A percentile compares a stretch with the other conserved stretches of the same genome.
Evolutionary conservation across 1,140 invertebrate species (phyloP).

Genomic region (Apolygus lucorum): DNA sequence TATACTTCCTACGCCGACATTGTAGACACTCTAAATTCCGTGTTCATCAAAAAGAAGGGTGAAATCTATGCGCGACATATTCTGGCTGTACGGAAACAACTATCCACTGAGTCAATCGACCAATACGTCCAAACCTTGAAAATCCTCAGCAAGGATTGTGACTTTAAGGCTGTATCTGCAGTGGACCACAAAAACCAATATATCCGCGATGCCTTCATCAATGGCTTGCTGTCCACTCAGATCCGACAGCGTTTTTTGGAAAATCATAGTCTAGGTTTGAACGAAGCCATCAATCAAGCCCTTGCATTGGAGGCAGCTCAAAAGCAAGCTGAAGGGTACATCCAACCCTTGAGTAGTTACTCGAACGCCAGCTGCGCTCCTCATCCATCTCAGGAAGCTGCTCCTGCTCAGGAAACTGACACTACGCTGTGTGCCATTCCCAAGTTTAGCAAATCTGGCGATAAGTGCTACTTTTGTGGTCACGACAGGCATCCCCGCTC

Average conservation of each 20-base stretch:
- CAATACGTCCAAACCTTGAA: constrained; percentile 12
- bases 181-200: not conserved
- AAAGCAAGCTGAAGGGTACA: constrained; percentile 3
- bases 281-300: not conserved
- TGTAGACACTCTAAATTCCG: not conserved
- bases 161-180: not conserved
- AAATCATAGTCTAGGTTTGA: not conserved
- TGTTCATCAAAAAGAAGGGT: not conserved
- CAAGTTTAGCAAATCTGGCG: not conserved
- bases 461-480: constrained; percentile 1
- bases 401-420: not conserved
- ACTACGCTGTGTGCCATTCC: not conserved
- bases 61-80: constrained; percentile 1
- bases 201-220: constrained; percentile 18
- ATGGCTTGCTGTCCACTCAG: not conserved
- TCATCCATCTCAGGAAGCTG: not conserved
- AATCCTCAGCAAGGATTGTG: not conserved
- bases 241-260: constrained; percentile 21
- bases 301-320: not conserved
- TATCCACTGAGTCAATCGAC: not conserved
- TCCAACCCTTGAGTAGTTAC: not conserved
- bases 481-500: not conserved
- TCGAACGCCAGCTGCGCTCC: not conserved
- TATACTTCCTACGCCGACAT: not conserved
- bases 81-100: not conserved